A percentile compares a stretch with the other conserved stretches of the same genome.
phyloP scores from a whole-genome alignment of 2,888 invertebrate species.

The Cerastoderma edule region DNA sequence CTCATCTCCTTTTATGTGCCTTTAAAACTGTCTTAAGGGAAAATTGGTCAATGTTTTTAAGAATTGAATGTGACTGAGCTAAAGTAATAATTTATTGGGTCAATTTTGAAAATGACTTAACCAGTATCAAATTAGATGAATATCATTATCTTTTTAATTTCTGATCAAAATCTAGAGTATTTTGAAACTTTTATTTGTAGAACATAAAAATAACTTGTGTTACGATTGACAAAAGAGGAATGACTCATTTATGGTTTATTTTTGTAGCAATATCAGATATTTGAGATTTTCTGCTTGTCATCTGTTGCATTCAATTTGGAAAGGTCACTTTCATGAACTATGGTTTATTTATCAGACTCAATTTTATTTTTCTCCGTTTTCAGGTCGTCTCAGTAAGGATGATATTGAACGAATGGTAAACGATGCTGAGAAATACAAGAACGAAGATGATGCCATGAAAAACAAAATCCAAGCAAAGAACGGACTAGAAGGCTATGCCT shows the following conservation, averaged over 20 bases:
- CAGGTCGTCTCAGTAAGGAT: slow-evolving; percentile 92
- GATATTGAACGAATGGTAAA: slow-evolving; percentile 96
- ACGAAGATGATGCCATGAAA: slow-evolving; percentile 86
- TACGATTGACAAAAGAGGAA: neutral
- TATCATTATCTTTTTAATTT: no score
- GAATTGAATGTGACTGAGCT: no score
- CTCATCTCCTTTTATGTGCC: no score
- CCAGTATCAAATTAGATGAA: no score
- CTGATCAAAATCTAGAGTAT: no score
- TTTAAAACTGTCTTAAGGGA: no score
- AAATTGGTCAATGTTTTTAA: no score
- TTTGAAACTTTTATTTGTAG: no score
- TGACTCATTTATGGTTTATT: neutral
- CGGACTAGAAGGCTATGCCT: slow-evolving; percentile 93
- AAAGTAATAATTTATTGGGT: no score
- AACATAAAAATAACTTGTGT: no score
- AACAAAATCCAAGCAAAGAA: slow-evolving; percentile 90
- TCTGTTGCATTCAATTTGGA: neutral
- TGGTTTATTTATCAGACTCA: neutral
- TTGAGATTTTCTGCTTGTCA: neutral
- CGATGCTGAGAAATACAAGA: slow-evolving; percentile 95
- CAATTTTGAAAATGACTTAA: no score
- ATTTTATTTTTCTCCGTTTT: slow-evolving; percentile 8
- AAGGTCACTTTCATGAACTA: neutral
- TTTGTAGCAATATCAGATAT: neutral